Evolutionary conservation across 2,797 vertebrate genomes (phyloP), one percentile per base, ranked within the genome.

Genomic region (Sparus aurata): DNA sequence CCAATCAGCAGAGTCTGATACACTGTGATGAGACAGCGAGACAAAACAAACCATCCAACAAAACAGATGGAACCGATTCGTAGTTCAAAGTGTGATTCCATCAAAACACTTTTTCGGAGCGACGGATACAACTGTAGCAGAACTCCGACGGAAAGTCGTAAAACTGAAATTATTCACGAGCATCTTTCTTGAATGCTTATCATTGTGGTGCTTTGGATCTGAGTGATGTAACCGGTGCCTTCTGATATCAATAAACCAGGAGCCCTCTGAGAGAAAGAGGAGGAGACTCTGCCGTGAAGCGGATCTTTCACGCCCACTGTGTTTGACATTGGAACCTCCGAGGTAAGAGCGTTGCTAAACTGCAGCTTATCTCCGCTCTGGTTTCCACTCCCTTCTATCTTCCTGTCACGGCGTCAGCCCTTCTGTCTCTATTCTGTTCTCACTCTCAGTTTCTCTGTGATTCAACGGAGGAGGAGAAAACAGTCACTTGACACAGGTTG

Each of bases 401-500:
- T 27, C 50, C 59, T 75, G 25, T 78, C 74, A 49, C 20, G 30
- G 30, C 38, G 25, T 69, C 70, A 23, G 49, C 55, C 49, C 54
- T 18, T 12, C 15, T 50, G 12, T 69, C 41, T 50, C 41, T 41
- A n/a, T 3, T 79, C 27, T 16, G 20, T 52, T 64, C 52, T 16
- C 3, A 12, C n/a, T 43, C 45, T 30, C 55, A n/a, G 15, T 67
- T 82, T 75, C 50, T 70, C 78, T 41, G 23, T 12, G 27, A 70
- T 76, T 65, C 38, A 80, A 76, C 4, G 80, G 49, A 69, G 69
- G 18, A 55, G 23, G 2, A 69, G 54, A 58, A 34, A 34, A 30
- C 75, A 85, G 75, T 89, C 88, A 91, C 90, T 92, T 93, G 92
- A 87, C 68, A 85, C 70, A 80, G 12, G 90, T 92, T 93, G 67